A percentile compares a stretch with the other conserved stretches of the same genome.
Evolutionary conservation across 2,113 vertebrate species (phyloP).

Genomic region (Nannobrachium achirus): DNA sequence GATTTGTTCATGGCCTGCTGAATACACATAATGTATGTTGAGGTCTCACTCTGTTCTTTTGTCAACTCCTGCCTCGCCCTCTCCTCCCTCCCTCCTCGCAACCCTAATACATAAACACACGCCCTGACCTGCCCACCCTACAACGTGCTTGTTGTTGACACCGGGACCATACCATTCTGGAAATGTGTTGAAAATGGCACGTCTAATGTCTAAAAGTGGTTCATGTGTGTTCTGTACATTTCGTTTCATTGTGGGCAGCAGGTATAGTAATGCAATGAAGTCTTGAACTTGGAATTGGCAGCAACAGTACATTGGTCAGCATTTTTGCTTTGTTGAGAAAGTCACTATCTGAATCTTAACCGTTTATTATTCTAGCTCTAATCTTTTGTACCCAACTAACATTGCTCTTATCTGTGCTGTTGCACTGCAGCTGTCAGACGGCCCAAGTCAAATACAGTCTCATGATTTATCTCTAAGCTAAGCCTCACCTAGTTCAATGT

Average conservation of each 20-base stretch:
- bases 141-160: background rate
- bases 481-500: background rate
- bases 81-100: background rate
- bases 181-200: no score
- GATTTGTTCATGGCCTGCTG: constrained; percentile 24
- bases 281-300: no score
- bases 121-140: constrained; percentile 22
- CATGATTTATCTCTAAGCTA: background rate
- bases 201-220: no score
- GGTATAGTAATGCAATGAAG: no score
- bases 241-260: no score
- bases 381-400: constrained; percentile 24
- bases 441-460: background rate
- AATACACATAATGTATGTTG: constrained; percentile 27
- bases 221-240: no score
- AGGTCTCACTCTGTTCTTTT: background rate
- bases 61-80: background rate
- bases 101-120: constrained; percentile 13
- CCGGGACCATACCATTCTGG: no score
- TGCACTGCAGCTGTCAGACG: constrained; percentile 11
- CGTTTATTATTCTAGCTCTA: constrained; percentile 24
- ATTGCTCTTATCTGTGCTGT: constrained; percentile 21
- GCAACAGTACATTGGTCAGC: no score
- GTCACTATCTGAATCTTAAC: constrained; percentile 1
- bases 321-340: no score